Evolutionary conservation across 2,797 vertebrate species (phyloP), one percentile per base, ranked within the genome.

Genomic region (Thalassophryne amazonica): DNA sequence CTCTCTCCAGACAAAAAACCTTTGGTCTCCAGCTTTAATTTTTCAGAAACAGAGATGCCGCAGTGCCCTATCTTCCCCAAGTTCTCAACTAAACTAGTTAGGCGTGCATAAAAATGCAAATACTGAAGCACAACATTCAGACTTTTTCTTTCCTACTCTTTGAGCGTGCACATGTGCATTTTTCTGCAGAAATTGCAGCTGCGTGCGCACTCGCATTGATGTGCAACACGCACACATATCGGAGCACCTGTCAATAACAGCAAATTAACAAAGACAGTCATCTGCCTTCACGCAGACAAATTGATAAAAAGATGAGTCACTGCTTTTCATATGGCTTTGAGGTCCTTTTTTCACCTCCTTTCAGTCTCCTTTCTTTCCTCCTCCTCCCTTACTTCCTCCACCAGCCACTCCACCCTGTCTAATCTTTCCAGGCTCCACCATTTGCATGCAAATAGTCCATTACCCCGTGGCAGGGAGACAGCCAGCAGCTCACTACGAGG

Each of bases 391-490:
- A 57, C 76, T 71, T 72, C 69, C 73, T 80, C 69, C 75, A 71
- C 77, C 78, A 78, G 79, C 79, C 79, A 76, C 81, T 78, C 80
- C 78, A 77, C 79, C 78, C 81, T 78, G 80, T 87, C 86, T 87
- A 88, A 87, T 90, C 88, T 89, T 87, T 81, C 81, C 73, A 81
- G 86, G 83, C 73, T 81, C 83, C 76, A 71, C 85, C 80, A 90
- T 91, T 90, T 90, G 86, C 86, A 90, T 91, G 87, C 86, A 89
- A 90, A 90, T 91, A 83, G 86, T 85, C 86, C 83, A 88, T 90
- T 91, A 89, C 76, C 77, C 80, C 83, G 78, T 80, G 79, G 84
- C 82, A 76, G 78, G 73, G 81, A 86, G 77, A 86, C 76, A 75
- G 81, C 80, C 76, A 86, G 78, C 78, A 84, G 74, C 85, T 83